Percentiles rank a stretch among this genome's conserved stretches.
These are phyloP conservation scores for Varanus komodoensis DNA, from an alignment of 2,113 vertebrate genomes.

Conservation along the genomic window DNA sequence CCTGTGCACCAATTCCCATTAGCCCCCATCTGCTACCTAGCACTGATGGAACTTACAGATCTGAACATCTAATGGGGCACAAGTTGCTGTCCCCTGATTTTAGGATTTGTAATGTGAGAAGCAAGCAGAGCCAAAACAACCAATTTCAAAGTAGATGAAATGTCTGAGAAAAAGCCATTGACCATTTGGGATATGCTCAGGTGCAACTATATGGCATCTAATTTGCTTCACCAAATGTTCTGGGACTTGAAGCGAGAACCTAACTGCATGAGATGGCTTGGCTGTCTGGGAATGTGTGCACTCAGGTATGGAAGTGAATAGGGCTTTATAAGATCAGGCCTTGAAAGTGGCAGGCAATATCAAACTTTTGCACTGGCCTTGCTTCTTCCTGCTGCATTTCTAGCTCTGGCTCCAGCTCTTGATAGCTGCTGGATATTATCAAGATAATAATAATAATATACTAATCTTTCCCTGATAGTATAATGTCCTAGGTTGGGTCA, in stretches of 20 bases:
- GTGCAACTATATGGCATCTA: neutral
- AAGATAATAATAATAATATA: too few relatives aligned
- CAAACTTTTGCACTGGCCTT: neutral
- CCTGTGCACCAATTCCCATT: too few relatives aligned
- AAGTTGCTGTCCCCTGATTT: neutral
- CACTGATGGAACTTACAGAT: too few relatives aligned
- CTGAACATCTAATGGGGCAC: too few relatives aligned
- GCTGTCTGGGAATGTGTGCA: neutral
- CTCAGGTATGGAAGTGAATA: neutral
- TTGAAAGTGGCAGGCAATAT: neutral
- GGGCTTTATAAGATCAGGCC: neutral
- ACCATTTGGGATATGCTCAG: too few relatives aligned
- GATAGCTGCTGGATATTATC: neutral
- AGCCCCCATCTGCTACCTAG: too few relatives aligned
- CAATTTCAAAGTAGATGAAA: neutral
- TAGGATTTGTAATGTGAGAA: neutral
- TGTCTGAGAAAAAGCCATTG: neutral
- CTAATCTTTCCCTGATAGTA: neutral
- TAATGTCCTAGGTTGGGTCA: neutral
- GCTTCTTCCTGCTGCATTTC: neutral
- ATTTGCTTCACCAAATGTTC: neutral
- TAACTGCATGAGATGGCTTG: neutral
- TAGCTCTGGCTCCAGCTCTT: neutral
- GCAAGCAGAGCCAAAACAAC: neutral
- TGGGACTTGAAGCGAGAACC: neutral